Percentiles rank a stretch among this genome's conserved stretches.
These are phyloP conservation scores for Eupithecia subfuscata DNA, from an alignment of 2,888 invertebrate species.

Conservation along the genomic window DNA sequence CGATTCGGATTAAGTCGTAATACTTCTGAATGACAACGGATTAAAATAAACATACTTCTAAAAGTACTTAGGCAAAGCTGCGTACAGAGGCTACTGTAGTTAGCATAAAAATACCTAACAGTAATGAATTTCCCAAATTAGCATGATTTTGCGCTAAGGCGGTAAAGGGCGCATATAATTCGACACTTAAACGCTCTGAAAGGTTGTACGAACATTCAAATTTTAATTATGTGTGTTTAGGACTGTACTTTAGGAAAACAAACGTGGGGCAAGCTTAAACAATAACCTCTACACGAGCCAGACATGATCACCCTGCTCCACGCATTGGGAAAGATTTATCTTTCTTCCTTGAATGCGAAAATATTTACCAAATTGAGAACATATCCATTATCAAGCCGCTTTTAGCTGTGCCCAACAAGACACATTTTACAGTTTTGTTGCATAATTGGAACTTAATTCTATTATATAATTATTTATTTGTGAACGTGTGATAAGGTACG, in stretches of 20 bases:
- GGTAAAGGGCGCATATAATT: slow-evolving; percentile 23
- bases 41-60: too few species aligned
- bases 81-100: too few species aligned
- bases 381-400: neutral
- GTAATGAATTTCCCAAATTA: neutral
- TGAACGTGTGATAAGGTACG: too few species aligned
- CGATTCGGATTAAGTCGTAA: too few species aligned
- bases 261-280: slow-evolving; percentile 35
- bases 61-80: too few species aligned
- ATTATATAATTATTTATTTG: too few species aligned
- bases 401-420: neutral
- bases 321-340: neutral
- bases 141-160: neutral
- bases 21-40: too few species aligned
- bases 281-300: slow-evolving; percentile 36
- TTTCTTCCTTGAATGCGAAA: neutral
- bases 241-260: slow-evolving; percentile 33
- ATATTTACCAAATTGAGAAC: neutral
- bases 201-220: slow-evolving; percentile 40
- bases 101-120: too few species aligned
- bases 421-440: too few species aligned
- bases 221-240: slow-evolving; percentile 47
- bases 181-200: slow-evolving; percentile 32
- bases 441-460: too few species aligned
- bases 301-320: neutral